Percentiles rank a stretch among this genome's conserved stretches.
phyloP scores from a whole-genome alignment of 2,113 vertebrate genomes.

The Buteo buteo region DNA sequence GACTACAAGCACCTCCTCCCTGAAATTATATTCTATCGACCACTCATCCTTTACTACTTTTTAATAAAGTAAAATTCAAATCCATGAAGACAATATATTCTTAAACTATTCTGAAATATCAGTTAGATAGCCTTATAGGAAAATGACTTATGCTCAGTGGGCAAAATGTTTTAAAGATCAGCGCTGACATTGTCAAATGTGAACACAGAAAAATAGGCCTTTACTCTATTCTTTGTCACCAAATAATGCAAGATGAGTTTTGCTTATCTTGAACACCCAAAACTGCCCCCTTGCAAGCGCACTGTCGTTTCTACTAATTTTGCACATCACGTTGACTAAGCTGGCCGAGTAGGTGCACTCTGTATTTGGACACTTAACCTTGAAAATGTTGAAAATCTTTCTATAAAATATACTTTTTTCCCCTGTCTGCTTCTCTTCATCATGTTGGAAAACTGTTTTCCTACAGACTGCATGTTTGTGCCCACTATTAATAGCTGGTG shows the following conservation, averaged over 20 bases:
- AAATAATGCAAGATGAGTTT: not conserved
- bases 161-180: not conserved
- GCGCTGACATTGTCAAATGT: not conserved
- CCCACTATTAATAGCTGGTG: not conserved
- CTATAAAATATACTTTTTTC: not conserved
- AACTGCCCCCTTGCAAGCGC: not conserved
- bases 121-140: not conserved
- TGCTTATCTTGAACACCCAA: not conserved
- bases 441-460: not conserved
- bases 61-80: not conserved
- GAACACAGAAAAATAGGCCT: not conserved
- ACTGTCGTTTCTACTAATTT: not conserved
- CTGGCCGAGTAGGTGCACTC: not conserved
- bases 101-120: not conserved
- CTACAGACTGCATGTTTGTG: not conserved
- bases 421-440: not conserved
- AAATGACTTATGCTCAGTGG: not conserved
- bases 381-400: not conserved
- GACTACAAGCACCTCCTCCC: not conserved
- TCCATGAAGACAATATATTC: not conserved
- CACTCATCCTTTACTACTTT: not conserved
- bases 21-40: not conserved
- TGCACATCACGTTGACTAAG: not conserved
- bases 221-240: not conserved
- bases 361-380: not conserved